These are phyloP conservation scores for Tribolium madens DNA, from an alignment of 1,140 invertebrate genomes.

Conservation along the genomic window DNA sequence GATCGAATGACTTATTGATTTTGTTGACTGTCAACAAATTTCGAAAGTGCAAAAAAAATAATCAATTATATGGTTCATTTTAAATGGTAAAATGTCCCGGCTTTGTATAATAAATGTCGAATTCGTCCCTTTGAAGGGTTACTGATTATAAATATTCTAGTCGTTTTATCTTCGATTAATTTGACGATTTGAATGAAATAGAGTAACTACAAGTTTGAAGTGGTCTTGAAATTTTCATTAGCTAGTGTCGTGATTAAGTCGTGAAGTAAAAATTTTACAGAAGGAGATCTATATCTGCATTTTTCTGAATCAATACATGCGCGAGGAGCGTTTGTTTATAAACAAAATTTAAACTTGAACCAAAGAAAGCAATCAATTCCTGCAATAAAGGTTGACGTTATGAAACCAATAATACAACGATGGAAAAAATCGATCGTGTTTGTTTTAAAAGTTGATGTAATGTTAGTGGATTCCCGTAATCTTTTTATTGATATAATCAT, in stretches of 20 bases:
- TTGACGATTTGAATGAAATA: not conserved
- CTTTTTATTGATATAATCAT: constrained; percentile 10
- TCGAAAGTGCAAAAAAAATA: too few species aligned
- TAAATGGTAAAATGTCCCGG: not conserved
- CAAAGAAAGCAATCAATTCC: constrained; percentile 43
- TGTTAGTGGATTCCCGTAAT: not conserved
- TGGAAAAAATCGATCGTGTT: not conserved
- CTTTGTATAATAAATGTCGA: not conserved
- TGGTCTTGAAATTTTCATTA: not conserved
- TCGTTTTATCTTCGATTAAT: not conserved
- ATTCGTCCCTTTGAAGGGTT: not conserved
- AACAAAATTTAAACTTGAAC: constrained; percentile 50
- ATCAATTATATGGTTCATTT: not conserved
- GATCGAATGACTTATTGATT: not conserved
- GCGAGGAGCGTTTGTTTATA: constrained; percentile 45
- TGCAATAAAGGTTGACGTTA: constrained; percentile 49
- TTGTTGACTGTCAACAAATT: not conserved
- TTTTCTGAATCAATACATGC: not conserved
- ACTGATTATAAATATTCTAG: not conserved
- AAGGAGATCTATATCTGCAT: not conserved
- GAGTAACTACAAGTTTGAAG: not conserved
- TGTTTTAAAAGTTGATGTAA: not conserved
- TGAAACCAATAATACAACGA: constrained; percentile 37
- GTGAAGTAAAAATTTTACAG: not conserved
- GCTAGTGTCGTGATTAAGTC: not conserved